Evolutionary conservation across 2,797 vertebrate genomes (phyloP).

Genomic region (Notoglanidium macrostoma): DNA sequence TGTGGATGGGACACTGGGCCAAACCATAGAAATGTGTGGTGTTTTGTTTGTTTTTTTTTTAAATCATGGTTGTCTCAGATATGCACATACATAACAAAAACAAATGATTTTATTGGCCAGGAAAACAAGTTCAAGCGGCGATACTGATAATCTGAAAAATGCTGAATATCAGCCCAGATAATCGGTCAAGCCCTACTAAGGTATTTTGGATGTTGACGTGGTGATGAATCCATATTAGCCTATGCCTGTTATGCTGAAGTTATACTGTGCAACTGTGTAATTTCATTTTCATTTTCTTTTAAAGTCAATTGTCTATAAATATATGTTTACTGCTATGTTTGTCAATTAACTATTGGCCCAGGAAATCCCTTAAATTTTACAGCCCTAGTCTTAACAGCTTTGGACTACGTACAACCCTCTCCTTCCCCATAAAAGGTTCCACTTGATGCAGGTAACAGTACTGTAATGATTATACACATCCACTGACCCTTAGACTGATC

Average conservation of each 20-base stretch:
- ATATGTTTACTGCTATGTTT: neutral
- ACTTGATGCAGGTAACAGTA: neutral
- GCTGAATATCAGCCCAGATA: neutral
- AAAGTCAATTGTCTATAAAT: neutral
- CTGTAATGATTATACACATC: neutral
- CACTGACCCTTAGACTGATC: slow-evolving; percentile 65
- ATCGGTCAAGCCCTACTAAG: neutral
- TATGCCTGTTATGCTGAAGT: neutral
- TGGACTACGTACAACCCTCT: neutral
- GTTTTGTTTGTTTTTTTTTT: neutral
- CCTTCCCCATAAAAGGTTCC: neutral
- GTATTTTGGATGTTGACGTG: neutral
- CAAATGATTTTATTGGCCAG: neutral
- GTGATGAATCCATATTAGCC: neutral
- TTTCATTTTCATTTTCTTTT: neutral
- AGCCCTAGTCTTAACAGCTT: neutral
- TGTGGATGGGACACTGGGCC: neutral
- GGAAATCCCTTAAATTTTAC: slow-evolving; percentile 1
- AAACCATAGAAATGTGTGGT: neutral
- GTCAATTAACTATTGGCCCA: neutral
- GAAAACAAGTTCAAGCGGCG: too few species aligned
- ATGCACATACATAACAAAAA: neutral
- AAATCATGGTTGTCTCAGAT: neutral
- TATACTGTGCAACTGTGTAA: neutral
- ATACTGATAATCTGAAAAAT: neutral